phyloP scores from a whole-genome alignment of 2,113 vertebrate species.

The Gulo gulo region DNA sequence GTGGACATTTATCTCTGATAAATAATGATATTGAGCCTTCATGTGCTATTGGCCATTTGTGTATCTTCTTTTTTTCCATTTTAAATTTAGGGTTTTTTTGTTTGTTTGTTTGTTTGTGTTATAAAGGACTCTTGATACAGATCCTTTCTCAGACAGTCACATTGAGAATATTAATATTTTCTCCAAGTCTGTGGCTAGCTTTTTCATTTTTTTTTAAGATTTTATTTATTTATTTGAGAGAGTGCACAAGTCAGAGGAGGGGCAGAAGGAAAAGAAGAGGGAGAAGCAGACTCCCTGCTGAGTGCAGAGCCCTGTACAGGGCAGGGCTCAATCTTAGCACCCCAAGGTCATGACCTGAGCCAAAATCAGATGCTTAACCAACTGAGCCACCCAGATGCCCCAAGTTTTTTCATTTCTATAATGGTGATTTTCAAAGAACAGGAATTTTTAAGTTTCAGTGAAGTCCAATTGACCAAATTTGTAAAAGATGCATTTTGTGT shows the following conservation, averaged over 20 bases:
- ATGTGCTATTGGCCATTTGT: not conserved
- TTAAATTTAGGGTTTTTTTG: conserved; percentile 20
- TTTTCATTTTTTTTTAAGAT: not conserved
- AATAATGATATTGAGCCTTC: not conserved
- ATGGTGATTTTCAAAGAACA: not conserved
- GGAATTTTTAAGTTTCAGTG: not conserved
- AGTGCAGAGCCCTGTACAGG: not conserved
- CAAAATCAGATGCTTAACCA: not conserved
- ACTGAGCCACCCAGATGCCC: not conserved
- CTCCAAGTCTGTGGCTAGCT: not conserved
- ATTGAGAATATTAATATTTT: not conserved
- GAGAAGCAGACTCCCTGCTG: not conserved
- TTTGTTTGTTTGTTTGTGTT: not conserved
- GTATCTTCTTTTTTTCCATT: not conserved
- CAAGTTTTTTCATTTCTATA: not conserved
- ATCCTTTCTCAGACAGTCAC: not conserved
- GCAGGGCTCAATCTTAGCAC: not conserved
- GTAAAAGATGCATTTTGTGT: not conserved
- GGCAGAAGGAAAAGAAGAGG: not conserved
- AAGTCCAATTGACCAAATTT: not conserved
- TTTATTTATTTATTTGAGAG: not conserved
- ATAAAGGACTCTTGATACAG: not conserved
- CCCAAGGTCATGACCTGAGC: not conserved
- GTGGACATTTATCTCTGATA: not conserved
- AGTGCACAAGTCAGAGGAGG: not conserved